phyloP scores from a whole-genome alignment of 37 sponge, comb jelly and placozoan species.

The Dysidea cf. avara region DNA sequence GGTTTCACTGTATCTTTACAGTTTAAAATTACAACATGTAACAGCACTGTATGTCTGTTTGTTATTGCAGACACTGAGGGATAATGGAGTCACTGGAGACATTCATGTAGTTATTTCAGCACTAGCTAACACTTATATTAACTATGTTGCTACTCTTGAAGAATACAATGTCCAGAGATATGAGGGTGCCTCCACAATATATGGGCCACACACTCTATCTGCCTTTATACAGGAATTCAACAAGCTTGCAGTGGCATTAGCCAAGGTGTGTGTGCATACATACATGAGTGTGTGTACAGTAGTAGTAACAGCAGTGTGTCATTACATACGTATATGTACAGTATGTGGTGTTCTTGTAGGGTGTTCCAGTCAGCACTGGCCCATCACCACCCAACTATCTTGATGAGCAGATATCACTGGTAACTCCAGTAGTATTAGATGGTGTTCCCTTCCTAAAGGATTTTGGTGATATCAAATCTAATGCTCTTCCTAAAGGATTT shows the following conservation, averaged over 20 bases:
- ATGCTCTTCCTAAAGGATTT: slow-evolving; percentile 36
- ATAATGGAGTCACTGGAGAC: slow-evolving; percentile 13
- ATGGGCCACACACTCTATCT: slow-evolving; percentile 62
- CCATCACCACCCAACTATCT: slow-evolving; percentile 44
- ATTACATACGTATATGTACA: neutral
- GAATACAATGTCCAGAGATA: slow-evolving; percentile 87
- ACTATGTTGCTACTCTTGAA: slow-evolving; percentile 88
- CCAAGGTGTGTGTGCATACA: too few relatives aligned
- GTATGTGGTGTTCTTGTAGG: neutral
- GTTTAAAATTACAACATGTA: too few relatives aligned
- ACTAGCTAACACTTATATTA: slow-evolving; percentile 87
- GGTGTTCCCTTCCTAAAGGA: slow-evolving; percentile 23
- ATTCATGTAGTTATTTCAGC: slow-evolving; percentile 83
- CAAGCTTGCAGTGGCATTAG: slow-evolving; percentile 49
- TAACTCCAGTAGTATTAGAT: slow-evolving; percentile 42
- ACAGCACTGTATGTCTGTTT: too few relatives aligned
- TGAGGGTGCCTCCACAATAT: slow-evolving; percentile 75
- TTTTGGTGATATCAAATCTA: slow-evolving; percentile 29
- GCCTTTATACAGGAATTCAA: slow-evolving; percentile 59
- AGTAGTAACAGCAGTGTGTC: too few relatives aligned
- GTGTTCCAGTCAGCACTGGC: slow-evolving; percentile 15
- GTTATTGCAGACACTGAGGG: too few relatives aligned
- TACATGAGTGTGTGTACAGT: too few relatives aligned
- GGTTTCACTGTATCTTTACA: too few relatives aligned
- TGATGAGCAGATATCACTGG: slow-evolving; percentile 30